phyloP scores from a whole-genome alignment of 2,888 invertebrate species.

The Drosophila buzzatii region DNA sequence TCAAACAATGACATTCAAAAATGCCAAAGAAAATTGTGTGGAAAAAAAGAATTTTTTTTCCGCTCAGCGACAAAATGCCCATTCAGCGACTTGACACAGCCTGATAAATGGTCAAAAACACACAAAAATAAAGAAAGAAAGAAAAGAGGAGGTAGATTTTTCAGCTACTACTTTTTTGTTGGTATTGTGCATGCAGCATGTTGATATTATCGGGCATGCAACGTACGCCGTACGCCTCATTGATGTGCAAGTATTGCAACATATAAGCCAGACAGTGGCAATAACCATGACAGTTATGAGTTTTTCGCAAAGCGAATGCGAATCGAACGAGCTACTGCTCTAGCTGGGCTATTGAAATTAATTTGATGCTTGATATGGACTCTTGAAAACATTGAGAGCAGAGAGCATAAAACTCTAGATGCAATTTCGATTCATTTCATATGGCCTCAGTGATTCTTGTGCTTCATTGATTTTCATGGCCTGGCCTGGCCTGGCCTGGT shows the following conservation, averaged over 20 bases:
- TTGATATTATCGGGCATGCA: constrained; percentile 47
- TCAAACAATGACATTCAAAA: constrained; percentile 24
- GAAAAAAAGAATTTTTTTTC: constrained; percentile 42
- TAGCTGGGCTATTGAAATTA: constrained; percentile 39
- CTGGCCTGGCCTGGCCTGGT: constrained; percentile 8
- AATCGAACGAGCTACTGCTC: constrained; percentile 17
- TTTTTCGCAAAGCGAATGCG: constrained; percentile 32
- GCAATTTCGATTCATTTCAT: constrained; percentile 19
- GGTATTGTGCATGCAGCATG: constrained; percentile 30
- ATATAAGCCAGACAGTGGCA: constrained; percentile 59
- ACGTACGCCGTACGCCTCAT: constrained; percentile 63
- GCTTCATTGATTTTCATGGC: constrained; percentile 55
- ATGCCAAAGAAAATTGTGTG: constrained; percentile 12
- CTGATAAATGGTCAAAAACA: constrained; percentile 57
- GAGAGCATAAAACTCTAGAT: constrained; percentile 21
- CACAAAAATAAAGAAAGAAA: constrained; percentile 13
- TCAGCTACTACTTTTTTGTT: constrained; percentile 7
- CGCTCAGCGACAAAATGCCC: constrained; percentile 57
- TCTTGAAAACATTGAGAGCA: constrained; percentile 2
- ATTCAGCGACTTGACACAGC: constrained; percentile 60
- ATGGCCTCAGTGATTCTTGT: constrained; percentile 10
- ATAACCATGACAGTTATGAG: constrained; percentile 71
- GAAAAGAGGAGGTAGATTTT: constrained; percentile 1
- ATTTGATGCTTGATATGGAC: constrained; percentile 24
- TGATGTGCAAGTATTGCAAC: constrained; percentile 57